Conservation (phyloP, 2,888 invertebrate genomes). For the Lycia hirtaria region DNA sequence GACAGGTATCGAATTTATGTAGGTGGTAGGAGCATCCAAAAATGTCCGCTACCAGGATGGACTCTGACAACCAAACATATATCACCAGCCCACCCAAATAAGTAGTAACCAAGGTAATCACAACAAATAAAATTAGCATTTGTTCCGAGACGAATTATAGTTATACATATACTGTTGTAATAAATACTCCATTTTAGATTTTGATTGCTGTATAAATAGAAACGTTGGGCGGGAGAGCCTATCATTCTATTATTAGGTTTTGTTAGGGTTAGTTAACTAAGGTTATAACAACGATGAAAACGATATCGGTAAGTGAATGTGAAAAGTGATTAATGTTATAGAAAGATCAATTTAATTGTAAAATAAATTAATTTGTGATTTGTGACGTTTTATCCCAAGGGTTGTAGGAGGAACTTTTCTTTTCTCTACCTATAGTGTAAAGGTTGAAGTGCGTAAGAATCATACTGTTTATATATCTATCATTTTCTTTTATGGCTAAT, state of each 20-base stretch:
- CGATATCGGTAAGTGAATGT: conserved; percentile 63
- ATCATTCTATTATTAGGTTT: conserved; percentile 65
- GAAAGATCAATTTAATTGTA: too few species aligned
- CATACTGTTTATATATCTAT: too few species aligned
- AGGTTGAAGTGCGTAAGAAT: too few species aligned
- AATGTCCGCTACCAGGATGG: conserved; percentile 29
- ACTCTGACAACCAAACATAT: conserved; percentile 47
- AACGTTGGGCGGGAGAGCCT: conserved; percentile 53
- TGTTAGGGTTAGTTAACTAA: conserved; percentile 35
- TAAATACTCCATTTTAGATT: conserved; percentile 75
- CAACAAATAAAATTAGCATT: conserved; percentile 79
- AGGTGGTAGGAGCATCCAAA: conserved; percentile 39
- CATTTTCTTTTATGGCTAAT: too few species aligned
- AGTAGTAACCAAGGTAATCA: conserved; percentile 65
- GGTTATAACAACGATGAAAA: conserved; percentile 68
- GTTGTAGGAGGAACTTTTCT: too few species aligned
- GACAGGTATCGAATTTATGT: conserved; percentile 22
- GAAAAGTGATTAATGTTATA: not conserved
- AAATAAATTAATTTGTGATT: too few species aligned
- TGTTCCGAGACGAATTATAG: conserved; percentile 62
- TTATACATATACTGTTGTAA: conserved; percentile 62
- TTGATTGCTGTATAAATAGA: conserved; percentile 76
- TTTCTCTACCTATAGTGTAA: too few species aligned
- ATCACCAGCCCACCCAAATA: conserved; percentile 69
- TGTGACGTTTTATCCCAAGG: not conserved